These are phyloP conservation scores for Drosophila kikkawai DNA, from an alignment of 1,140 invertebrate species.

Conservation along the genomic window DNA sequence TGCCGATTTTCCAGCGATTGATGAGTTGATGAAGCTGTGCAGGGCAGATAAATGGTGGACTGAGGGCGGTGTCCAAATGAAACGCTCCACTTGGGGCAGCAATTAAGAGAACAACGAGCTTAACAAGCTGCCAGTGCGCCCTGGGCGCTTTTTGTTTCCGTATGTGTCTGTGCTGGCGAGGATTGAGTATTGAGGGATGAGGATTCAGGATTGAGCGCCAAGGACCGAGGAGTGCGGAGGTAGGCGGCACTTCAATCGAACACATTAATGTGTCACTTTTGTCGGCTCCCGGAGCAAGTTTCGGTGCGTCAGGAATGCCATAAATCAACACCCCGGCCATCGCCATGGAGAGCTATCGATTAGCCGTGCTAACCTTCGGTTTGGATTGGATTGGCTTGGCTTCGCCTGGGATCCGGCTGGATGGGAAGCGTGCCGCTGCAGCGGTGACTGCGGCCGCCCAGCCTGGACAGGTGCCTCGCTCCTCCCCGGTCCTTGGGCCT, in stretches of 20 bases:
- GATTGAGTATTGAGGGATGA: constrained; percentile 1
- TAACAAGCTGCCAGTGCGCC: constrained; percentile 66
- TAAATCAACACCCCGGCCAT: constrained; percentile 72
- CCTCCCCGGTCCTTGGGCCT: constrained; percentile 38
- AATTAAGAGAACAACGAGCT: constrained; percentile 77
- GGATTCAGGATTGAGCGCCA: neutral
- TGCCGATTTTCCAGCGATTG: constrained; percentile 7
- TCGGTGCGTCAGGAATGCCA: constrained; percentile 66
- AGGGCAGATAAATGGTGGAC: neutral
- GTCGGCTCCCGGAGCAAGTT: constrained; percentile 39
- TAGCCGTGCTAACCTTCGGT: constrained; percentile 47
- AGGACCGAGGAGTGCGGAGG: neutral
- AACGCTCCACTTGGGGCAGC: constrained; percentile 60
- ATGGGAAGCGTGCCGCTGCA: constrained; percentile 43
- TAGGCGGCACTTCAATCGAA: constrained; percentile 55
- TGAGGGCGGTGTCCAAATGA: constrained; percentile 29
- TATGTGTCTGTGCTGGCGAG: constrained; percentile 13
- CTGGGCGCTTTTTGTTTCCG: constrained; percentile 39
- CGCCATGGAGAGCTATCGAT: constrained; percentile 70
- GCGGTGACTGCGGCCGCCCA: constrained; percentile 41
- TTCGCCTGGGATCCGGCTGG: constrained; percentile 7
- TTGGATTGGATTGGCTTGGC: constrained; percentile 35
- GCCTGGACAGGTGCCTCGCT: constrained; percentile 19
- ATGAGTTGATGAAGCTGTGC: constrained; percentile 12
- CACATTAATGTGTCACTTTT: constrained; percentile 70